Evolutionary conservation across 1,140 invertebrate species (phyloP).

Genomic region (Philotrypesis tridentata): DNA sequence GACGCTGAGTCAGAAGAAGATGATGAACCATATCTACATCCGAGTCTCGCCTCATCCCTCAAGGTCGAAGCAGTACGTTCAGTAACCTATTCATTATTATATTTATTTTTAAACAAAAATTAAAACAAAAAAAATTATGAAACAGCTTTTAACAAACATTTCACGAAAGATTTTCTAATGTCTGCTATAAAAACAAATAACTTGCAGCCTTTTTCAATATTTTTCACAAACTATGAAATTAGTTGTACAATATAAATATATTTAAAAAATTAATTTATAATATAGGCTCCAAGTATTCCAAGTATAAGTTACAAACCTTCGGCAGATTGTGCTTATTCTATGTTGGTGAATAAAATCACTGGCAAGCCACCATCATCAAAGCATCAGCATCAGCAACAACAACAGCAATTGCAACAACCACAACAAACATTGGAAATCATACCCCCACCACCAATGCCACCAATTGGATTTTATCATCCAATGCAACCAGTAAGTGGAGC

Average conservation of each 20-base stretch:
- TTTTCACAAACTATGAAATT: constrained; percentile 19
- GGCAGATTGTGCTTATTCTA: constrained; percentile 88
- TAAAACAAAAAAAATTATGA: no score
- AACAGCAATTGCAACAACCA: neutral
- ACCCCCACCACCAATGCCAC: constrained; percentile 57
- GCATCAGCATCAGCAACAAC: constrained; percentile 52
- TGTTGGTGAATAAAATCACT: constrained; percentile 87
- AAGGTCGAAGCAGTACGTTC: constrained; percentile 78
- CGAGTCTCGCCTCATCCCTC: constrained; percentile 79
- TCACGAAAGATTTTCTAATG: no score
- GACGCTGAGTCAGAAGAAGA: constrained; percentile 76
- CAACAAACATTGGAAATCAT: constrained; percentile 51
- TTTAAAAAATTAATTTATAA: neutral
- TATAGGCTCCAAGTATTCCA: constrained; percentile 79
- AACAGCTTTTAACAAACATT: no score
- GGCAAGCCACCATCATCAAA: constrained; percentile 77
- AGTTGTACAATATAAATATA: constrained; percentile 4
- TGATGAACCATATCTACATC: constrained; percentile 86
- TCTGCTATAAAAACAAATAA: no score
- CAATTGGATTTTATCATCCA: constrained; percentile 63
- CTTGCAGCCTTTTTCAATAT: constrained; percentile 5
- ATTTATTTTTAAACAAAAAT: neutral
- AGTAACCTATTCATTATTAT: no score
- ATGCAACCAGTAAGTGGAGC: constrained; percentile 51
- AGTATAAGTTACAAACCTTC: constrained; percentile 86